These are phyloP conservation scores for Caenorhabditis remanei DNA, from an alignment of 1,140 invertebrate species.

Conservation along the genomic window DNA sequence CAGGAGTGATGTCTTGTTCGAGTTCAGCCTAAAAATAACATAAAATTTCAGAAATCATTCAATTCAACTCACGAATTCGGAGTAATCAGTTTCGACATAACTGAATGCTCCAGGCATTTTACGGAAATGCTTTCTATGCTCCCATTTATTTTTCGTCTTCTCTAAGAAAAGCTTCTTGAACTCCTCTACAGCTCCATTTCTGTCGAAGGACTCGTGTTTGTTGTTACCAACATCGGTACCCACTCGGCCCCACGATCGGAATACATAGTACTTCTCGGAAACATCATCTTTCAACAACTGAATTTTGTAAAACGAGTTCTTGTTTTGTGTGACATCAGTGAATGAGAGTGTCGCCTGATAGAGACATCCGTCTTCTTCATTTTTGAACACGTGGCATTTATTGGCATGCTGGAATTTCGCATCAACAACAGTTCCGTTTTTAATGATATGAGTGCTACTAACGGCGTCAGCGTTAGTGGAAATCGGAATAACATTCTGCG, in stretches of 20 bases:
- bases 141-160: conserved; percentile 80
- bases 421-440: conserved; percentile 59
- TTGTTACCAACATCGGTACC: conserved; percentile 90
- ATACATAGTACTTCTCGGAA: conserved; percentile 79
- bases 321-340: conserved; percentile 61
- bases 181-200: conserved; percentile 81
- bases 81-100: conserved; percentile 85
- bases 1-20: conserved; percentile 26
- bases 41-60: not conserved
- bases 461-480: not conserved
- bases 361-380: conserved; percentile 40
- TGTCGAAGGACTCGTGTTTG: conserved; percentile 83
- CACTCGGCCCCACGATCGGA: conserved; percentile 93
- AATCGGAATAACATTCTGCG: not conserved
- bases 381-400: conserved; percentile 20
- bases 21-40: conserved; percentile 63
- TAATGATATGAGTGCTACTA: conserved; percentile 22
- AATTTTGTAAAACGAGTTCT: conserved; percentile 93
- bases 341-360: conserved; percentile 54
- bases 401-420: conserved; percentile 23
- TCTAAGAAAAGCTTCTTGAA: conserved; percentile 82
- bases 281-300: conserved; percentile 88
- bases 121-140: conserved; percentile 83
- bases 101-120: conserved; percentile 85
- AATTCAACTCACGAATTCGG: conserved; percentile 41